A percentile compares a stretch with the other conserved stretches of the same genome.
Evolutionary conservation across 2,113 vertebrate species (phyloP).

Genomic region (Eulemur rufifrons): DNA sequence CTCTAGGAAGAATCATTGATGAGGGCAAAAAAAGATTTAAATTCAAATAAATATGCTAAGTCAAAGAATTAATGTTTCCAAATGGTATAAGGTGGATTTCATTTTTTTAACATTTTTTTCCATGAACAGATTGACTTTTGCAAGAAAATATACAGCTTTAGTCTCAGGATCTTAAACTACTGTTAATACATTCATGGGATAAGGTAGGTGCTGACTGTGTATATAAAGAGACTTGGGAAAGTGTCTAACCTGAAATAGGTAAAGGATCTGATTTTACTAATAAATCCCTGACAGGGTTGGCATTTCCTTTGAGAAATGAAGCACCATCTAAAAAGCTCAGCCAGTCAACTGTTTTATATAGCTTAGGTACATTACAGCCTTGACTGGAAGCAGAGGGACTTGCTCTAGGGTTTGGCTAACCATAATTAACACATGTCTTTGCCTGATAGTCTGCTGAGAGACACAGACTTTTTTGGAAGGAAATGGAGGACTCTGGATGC

Average conservation of each 20-base stretch:
- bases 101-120: background rate
- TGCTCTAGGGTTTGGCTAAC: background rate
- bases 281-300: background rate
- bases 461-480: background rate
- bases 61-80: slow-evolving; percentile 7
- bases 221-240: background rate
- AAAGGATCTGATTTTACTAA: background rate
- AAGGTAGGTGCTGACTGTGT: background rate
- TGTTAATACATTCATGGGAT: background rate
- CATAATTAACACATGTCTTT: background rate
- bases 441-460: background rate
- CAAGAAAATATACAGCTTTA: background rate
- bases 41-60: slow-evolving; percentile 39
- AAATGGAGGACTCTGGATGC: background rate
- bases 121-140: background rate
- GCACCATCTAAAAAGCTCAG: background rate
- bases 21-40: background rate
- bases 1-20: slow-evolving; percentile 30
- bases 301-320: background rate
- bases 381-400: background rate
- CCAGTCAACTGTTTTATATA: background rate
- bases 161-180: background rate
- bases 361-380: background rate
- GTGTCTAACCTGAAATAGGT: background rate
- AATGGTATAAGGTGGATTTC: background rate